Evolutionary conservation across 2,888 invertebrate species (phyloP).

Genomic region (Diarsia rubi): DNA sequence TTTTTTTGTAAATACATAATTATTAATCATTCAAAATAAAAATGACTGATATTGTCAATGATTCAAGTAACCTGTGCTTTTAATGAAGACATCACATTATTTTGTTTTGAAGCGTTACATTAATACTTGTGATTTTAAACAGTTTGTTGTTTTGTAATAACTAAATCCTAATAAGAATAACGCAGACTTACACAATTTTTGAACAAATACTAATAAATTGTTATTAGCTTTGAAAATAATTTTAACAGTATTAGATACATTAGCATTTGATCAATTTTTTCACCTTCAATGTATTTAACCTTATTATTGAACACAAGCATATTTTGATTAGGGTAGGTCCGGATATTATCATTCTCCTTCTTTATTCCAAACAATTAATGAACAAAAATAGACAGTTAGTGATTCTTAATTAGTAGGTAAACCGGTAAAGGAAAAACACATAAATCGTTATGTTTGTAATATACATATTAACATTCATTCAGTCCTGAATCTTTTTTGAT

Average conservation of each 20-base stretch:
- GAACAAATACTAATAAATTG: not conserved
- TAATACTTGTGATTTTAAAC: not conserved
- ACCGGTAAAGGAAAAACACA: not conserved
- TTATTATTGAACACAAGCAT: not conserved
- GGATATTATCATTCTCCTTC: not conserved
- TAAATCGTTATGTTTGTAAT: not conserved
- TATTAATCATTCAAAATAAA: not conserved
- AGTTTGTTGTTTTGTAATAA: not conserved
- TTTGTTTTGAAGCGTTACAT: not conserved
- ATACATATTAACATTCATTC: not conserved
- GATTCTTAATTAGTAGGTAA: not conserved
- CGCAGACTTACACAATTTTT: not conserved
- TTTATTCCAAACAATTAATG: not conserved
- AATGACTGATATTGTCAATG: not conserved
- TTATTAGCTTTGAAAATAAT: not conserved
- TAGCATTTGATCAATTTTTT: not conserved
- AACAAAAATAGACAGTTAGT: not conserved
- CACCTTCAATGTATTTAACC: not conserved
- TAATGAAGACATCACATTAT: not conserved
- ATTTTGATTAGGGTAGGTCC: slow-evolving; percentile 8
- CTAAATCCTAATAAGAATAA: not conserved
- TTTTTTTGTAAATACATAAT: not conserved
- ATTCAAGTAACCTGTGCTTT: not conserved
- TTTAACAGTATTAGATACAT: not conserved
- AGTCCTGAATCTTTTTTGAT: not conserved